Conservation (phyloP, 2,113 vertebrate species). For the Chamaea fasciata region DNA sequence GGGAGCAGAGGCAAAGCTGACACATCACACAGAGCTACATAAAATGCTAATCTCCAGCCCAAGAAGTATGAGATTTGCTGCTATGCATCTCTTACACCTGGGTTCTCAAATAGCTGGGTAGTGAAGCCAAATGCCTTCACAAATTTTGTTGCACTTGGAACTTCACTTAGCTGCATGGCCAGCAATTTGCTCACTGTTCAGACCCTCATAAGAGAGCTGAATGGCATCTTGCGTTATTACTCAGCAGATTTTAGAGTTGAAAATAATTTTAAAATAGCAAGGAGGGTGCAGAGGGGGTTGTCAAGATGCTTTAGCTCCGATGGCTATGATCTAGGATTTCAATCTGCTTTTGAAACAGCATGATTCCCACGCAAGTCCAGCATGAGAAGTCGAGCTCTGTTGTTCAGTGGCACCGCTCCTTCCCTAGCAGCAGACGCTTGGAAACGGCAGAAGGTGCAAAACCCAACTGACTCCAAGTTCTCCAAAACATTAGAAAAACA, state of each 20-base stretch:
- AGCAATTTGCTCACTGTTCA: not conserved
- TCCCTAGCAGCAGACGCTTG: not conserved
- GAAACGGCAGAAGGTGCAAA: constrained; percentile 53
- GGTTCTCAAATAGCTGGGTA: not conserved
- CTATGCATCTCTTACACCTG: not conserved
- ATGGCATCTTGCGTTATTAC: not conserved
- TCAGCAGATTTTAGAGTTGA: not conserved
- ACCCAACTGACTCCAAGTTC: not conserved
- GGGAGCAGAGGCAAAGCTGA: not conserved
- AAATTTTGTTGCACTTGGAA: not conserved
- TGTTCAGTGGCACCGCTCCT: not conserved
- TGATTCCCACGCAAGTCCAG: not conserved
- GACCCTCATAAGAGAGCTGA: not conserved
- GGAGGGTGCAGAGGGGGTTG: not conserved
- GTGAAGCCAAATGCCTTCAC: not conserved
- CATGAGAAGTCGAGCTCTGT: not conserved
- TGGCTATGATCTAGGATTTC: constrained; percentile 2
- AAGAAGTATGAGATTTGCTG: not conserved
- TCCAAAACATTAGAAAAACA: constrained; percentile 35
- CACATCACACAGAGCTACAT: not conserved
- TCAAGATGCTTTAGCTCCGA: not conserved
- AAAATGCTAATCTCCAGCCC: not conserved
- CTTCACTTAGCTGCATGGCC: not conserved
- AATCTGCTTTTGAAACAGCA: constrained; percentile 9
- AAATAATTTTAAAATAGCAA: not conserved